Conservation (phyloP, 1,140 invertebrate genomes). For the Pararge aegeria region DNA sequence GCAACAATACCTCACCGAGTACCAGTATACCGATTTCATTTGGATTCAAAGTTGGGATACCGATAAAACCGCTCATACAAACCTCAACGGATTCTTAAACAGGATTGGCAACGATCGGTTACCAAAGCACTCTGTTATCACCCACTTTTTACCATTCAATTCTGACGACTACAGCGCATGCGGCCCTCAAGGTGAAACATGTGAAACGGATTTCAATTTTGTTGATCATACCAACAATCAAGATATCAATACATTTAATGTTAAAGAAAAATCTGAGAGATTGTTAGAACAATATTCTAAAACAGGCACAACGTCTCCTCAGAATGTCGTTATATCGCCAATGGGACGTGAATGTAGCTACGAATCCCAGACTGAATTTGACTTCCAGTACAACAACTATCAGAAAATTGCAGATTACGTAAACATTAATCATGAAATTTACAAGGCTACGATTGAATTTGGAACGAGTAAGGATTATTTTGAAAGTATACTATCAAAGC, state of each 20-base stretch:
- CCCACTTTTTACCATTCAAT: conserved; percentile 62
- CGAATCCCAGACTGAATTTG: conserved; percentile 88
- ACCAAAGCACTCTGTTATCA: conserved; percentile 53
- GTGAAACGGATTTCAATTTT: conserved; percentile 54
- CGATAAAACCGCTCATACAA: conserved; percentile 57
- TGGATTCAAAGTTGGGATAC: conserved; percentile 88
- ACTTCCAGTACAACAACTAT: conserved; percentile 92
- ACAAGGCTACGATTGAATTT: conserved; percentile 87
- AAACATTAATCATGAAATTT: conserved; percentile 84
- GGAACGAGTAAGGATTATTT: conserved; percentile 93
- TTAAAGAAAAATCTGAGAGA: conserved; percentile 88
- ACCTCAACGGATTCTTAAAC: conserved; percentile 80
- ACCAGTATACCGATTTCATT: conserved; percentile 88
- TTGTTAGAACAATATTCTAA: conserved; percentile 90
- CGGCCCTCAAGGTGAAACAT: conserved; percentile 51
- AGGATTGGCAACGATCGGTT: conserved; percentile 56
- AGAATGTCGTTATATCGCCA: conserved; percentile 90
- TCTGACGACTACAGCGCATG: conserved; percentile 54
- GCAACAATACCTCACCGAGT: conserved; percentile 90
- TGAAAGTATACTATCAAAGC: conserved; percentile 80
- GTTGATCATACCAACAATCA: conserved; percentile 76
- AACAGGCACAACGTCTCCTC: conserved; percentile 89
- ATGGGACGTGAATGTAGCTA: conserved; percentile 91
- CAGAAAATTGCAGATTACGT: conserved; percentile 88
- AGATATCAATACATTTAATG: conserved; percentile 86